phyloP scores from a whole-genome alignment of 37 sponge, comb jelly and placozoan genomes.

The Agelas oroides region DNA sequence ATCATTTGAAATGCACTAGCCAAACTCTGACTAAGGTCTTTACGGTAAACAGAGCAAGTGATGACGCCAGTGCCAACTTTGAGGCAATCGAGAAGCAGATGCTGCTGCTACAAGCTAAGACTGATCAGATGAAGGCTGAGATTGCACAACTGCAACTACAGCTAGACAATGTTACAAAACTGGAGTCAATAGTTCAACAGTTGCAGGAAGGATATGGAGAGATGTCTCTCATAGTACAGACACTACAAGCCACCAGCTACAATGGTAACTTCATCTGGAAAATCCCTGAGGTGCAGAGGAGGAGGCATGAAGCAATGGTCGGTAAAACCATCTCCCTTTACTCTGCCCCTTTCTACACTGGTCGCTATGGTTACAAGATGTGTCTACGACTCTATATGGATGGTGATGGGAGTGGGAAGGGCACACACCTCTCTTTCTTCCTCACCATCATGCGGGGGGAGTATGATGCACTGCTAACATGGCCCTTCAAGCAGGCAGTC shows the following conservation, averaged over 20 bases:
- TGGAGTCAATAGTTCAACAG: conserved; percentile 42
- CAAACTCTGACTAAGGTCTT: background rate
- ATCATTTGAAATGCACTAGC: conserved; percentile 10
- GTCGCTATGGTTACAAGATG: conserved; percentile 83
- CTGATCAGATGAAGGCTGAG: conserved; percentile 4
- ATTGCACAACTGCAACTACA: conserved; percentile 23
- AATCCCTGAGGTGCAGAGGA: conserved; percentile 73
- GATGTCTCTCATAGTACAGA: conserved; percentile 63
- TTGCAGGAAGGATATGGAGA: conserved; percentile 70
- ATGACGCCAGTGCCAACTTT: background rate
- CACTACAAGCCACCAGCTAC: conserved; percentile 80
- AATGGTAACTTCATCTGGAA: conserved; percentile 83
- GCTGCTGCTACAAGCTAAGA: conserved; percentile 16
- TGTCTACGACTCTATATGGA: conserved; percentile 85
- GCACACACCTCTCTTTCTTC: conserved; percentile 80
- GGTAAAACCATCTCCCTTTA: conserved; percentile 83
- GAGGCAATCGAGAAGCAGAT: conserved; percentile 1
- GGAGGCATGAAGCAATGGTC: conserved; percentile 73
- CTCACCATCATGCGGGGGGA: conserved; percentile 87
- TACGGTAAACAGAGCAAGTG: too few species aligned
- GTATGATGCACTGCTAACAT: conserved; percentile 85
- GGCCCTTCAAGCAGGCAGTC: conserved; percentile 85
- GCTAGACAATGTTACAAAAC: conserved; percentile 26
- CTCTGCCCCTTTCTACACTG: conserved; percentile 88
- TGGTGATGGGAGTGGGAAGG: conserved; percentile 87